A percentile compares a stretch with the other conserved stretches of the same genome.
phyloP scores from a whole-genome alignment of 2,888 invertebrate species.

The Pandemis heparana region DNA sequence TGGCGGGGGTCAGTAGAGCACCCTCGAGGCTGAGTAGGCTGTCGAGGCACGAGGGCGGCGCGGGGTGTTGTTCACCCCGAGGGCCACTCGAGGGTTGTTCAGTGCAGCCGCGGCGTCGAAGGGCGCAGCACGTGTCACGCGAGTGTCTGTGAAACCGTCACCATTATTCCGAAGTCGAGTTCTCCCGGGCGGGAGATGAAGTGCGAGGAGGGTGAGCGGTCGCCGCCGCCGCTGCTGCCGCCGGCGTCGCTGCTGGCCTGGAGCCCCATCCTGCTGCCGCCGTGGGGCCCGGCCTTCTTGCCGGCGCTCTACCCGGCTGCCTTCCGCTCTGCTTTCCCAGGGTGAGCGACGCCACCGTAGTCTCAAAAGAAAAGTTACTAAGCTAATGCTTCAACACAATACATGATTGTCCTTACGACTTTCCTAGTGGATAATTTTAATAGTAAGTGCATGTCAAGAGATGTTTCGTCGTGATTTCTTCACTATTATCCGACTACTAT shows the following conservation, averaged over 20 bases:
- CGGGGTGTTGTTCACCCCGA: conserved; percentile 85
- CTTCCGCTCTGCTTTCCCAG: conserved; percentile 89
- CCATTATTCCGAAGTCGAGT: conserved; percentile 82
- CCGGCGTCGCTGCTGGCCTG: conserved; percentile 89
- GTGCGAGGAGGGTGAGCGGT: conserved; percentile 80
- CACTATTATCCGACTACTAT: no score
- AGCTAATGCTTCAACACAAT: no score
- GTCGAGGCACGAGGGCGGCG: conserved; percentile 83
- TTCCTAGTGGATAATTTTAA: no score
- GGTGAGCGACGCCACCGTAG: conserved; percentile 83
- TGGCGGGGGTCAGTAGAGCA: conserved; percentile 78
- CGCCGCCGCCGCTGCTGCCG: conserved; percentile 75
- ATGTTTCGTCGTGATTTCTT: no score
- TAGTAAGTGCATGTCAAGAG: no score
- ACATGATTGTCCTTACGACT: no score
- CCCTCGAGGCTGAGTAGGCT: conserved; percentile 84
- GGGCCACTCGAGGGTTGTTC: conserved; percentile 85
- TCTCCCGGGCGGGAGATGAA: conserved; percentile 85
- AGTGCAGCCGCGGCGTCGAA: conserved; percentile 81
- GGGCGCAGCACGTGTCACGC: conserved; percentile 81
- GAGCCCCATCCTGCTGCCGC: conserved; percentile 91
- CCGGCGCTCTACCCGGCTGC: conserved; percentile 91
- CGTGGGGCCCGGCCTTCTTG: conserved; percentile 90
- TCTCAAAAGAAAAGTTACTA: neutral
- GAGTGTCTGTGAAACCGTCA: conserved; percentile 70